A percentile compares a stretch with the other conserved stretches of the same genome.
Evolutionary conservation across 1,140 invertebrate genomes (phyloP).

Genomic region (Drosophila ogumai): DNA sequence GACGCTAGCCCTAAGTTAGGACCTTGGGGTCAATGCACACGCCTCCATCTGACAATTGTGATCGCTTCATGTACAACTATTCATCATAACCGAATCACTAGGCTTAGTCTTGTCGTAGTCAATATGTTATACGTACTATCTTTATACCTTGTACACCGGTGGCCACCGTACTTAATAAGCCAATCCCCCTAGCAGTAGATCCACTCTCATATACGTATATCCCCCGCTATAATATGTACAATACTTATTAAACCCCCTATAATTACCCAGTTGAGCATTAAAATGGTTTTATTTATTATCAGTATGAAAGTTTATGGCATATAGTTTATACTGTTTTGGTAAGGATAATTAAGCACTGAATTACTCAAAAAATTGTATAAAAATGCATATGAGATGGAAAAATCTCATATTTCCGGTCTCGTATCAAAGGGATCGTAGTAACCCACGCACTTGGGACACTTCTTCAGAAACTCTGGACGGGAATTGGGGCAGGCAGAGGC

Average conservation of each 20-base stretch:
- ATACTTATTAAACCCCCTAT: constrained; percentile 14
- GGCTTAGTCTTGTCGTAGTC: constrained; percentile 55
- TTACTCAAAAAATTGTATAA: too few relatives aligned
- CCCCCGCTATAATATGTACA: constrained; percentile 9
- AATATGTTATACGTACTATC: constrained; percentile 16
- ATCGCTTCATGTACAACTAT: constrained; percentile 73
- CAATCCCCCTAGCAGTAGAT: constrained; percentile 21
- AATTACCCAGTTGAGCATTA: constrained; percentile 5
- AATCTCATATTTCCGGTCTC: too few relatives aligned
- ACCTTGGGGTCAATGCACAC: constrained; percentile 35
- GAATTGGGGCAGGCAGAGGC: neutral
- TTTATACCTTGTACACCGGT: constrained; percentile 29
- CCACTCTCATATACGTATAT: constrained; percentile 10
- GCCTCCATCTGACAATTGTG: constrained; percentile 76
- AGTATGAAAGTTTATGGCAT: neutral
- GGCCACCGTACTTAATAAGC: constrained; percentile 41
- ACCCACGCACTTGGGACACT: neutral
- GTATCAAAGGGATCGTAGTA: neutral
- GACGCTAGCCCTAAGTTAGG: constrained; percentile 59
- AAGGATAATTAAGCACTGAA: neutral
- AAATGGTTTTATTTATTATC: neutral
- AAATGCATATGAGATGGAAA: too few relatives aligned
- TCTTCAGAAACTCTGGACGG: neutral
- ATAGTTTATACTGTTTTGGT: neutral
- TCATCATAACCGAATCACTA: constrained; percentile 41